phyloP scores from a whole-genome alignment of 2,888 invertebrate species.

The Limenitis camilla region DNA sequence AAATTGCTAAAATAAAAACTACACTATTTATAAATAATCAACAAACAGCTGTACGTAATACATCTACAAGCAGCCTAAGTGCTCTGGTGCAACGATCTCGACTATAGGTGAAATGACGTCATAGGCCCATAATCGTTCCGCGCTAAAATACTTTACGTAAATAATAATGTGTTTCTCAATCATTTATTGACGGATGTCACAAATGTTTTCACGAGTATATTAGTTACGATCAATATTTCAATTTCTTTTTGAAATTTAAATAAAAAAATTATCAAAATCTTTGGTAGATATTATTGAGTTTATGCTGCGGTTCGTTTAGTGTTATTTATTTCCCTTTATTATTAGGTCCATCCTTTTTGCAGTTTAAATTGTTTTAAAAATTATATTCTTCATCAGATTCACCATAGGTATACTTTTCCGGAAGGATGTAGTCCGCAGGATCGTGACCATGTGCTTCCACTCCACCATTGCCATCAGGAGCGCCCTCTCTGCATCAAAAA shows the following conservation, averaged over 20 bases:
- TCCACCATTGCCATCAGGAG: constrained; percentile 59
- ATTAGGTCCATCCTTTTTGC: neutral
- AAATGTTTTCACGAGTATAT: too few species aligned
- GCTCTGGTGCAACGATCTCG: too few species aligned
- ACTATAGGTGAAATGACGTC: too few species aligned
- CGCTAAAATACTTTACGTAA: too few species aligned
- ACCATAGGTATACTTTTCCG: constrained; percentile 63
- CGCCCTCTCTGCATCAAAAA: constrained; percentile 42
- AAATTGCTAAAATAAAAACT: too few species aligned
- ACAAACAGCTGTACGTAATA: too few species aligned
- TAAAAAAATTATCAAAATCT: neutral
- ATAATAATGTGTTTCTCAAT: too few species aligned
- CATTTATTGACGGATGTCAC: too few species aligned
- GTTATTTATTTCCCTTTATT: neutral
- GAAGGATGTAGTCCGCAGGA: constrained; percentile 56
- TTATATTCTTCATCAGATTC: constrained; percentile 52
- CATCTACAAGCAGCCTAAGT: too few species aligned
- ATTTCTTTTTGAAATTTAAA: neutral
- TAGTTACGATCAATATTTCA: too few species aligned
- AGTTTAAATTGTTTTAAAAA: constrained; percentile 33
- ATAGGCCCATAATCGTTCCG: too few species aligned
- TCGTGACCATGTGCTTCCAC: constrained; percentile 61
- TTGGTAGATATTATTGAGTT: neutral
- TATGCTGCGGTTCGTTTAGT: neutral
- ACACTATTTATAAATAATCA: too few species aligned